Base-by-base conservation (phyloP, 2,888 invertebrate genomes). In the Lithophane leautieri region DNA sequence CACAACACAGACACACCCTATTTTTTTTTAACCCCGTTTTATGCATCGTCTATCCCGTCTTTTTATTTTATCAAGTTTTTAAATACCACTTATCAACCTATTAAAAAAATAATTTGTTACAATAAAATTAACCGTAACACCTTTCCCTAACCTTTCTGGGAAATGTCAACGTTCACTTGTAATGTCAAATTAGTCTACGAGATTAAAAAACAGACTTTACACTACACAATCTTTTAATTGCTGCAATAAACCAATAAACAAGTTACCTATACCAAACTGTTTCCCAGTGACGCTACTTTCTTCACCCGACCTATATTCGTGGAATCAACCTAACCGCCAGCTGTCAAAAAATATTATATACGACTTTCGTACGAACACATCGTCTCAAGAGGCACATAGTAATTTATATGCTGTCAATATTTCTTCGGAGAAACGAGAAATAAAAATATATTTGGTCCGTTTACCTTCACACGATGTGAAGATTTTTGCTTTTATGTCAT, bases 321-420 rank as follows among this genome's bases (percentile, higher is more conserved):
- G 3, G 22, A 22, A 4, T 22, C 34, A 52, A 52, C 44, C 34
- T 25, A 28, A 40, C 22, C 22, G 16, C 22, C 44, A 44, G 44
- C 22, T 78, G 76, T 76, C 78, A 78, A 54, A 68, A 25, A 60
- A 52, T 16, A 78, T 62, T 50, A 56, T 50, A 79, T 56, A 72
- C 62, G 54, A 56, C 50, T 63, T 77, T 56, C 14, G 14, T 52
- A 42, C 40, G 61, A 79, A 56, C 61, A 63, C 19, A 16, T 42
- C 61, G 60, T 73, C 74, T 65, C 80, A 50, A 68, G 69, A 70
- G 70, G 61, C 68, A 12, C 62, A 56, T n/a, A 70, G 70, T 78
- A 73, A 78, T 72, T 62, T 62, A 67, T 69, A 62, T 61, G 22
- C 34, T 60, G 80, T 73, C 80, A 80, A 78, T 78, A 80, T 50